Evolutionary conservation across 2,888 invertebrate genomes (phyloP).

Genomic region (Hypomecis punctinalis): DNA sequence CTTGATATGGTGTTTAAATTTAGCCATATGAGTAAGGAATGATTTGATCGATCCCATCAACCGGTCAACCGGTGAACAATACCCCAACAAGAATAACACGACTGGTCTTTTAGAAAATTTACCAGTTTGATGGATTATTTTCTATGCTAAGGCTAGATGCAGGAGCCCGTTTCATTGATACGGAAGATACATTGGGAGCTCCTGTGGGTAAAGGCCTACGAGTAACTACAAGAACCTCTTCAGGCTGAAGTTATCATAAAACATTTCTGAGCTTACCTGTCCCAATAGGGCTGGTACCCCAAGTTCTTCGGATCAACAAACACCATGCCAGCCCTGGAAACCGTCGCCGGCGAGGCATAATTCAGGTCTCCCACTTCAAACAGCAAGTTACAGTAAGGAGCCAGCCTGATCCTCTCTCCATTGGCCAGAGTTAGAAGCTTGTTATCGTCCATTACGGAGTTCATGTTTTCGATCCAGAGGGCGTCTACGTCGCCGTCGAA

Average conservation of each 20-base stretch:
- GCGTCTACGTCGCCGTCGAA: constrained; percentile 98
- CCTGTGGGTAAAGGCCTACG: no score
- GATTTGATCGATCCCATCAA: no score
- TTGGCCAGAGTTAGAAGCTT: constrained; percentile 95
- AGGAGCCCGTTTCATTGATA: no score
- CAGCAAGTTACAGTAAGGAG: constrained; percentile 91
- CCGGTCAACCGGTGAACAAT: no score
- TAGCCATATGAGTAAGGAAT: no score
- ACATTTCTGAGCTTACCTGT: constrained; percentile 67
- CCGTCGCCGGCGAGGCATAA: constrained; percentile 96
- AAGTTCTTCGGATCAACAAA: constrained; percentile 97
- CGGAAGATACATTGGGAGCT: no score
- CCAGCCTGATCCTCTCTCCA: constrained; percentile 93
- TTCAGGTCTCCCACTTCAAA: constrained; percentile 96
- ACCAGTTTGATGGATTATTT: no score
- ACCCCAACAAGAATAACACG: no score
- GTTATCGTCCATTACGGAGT: constrained; percentile 98
- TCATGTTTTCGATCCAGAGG: constrained; percentile 98
- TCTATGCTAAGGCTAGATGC: no score
- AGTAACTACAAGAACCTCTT: no score
- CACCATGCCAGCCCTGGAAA: constrained; percentile 97
- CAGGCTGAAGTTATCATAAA: not conserved
- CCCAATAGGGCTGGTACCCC: constrained; percentile 94
- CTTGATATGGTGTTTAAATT: no score
- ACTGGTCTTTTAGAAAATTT: no score